Conservation (phyloP, 2,113 vertebrate genomes). For the Thunnus thynnus region DNA sequence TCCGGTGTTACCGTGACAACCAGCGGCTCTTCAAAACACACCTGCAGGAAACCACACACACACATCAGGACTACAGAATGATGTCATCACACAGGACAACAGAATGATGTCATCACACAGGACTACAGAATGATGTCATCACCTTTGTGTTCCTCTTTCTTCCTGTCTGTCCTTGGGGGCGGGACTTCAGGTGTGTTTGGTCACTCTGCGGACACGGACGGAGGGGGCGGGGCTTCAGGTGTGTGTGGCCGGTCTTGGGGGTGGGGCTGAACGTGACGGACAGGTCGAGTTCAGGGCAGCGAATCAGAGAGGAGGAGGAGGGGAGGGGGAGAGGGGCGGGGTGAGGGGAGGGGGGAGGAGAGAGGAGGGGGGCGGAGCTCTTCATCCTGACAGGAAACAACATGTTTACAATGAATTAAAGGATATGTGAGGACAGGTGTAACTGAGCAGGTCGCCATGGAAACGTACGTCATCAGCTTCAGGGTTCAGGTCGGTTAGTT, state of each 20-base stretch:
- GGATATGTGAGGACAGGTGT: too few relatives aligned
- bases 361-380: conserved; percentile 9
- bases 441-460: too few relatives aligned
- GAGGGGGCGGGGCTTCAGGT: not conserved
- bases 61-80: not conserved
- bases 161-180: not conserved
- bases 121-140: not conserved
- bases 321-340: not conserved
- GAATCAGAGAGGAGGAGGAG: conserved; percentile 2
- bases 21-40: conserved; percentile 49
- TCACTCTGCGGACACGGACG: too few relatives aligned
- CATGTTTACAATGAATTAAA: too few relatives aligned
- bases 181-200: not conserved
- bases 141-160: conserved; percentile 44
- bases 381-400: conserved; percentile 40
- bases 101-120: not conserved
- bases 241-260: not conserved
- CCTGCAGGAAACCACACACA: conserved; percentile 53
- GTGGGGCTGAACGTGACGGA: conserved; percentile 32
- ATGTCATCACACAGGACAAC: not conserved
- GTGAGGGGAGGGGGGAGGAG: conserved; percentile 11
- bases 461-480: too few relatives aligned
- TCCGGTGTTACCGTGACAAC: conserved; percentile 36
- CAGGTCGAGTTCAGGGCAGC: conserved; percentile 65
- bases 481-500: too few relatives aligned